Evolutionary conservation across 1,140 invertebrate species (phyloP), one percentile per base, ranked within the genome.

Genomic region (Trichoplusia ni): DNA sequence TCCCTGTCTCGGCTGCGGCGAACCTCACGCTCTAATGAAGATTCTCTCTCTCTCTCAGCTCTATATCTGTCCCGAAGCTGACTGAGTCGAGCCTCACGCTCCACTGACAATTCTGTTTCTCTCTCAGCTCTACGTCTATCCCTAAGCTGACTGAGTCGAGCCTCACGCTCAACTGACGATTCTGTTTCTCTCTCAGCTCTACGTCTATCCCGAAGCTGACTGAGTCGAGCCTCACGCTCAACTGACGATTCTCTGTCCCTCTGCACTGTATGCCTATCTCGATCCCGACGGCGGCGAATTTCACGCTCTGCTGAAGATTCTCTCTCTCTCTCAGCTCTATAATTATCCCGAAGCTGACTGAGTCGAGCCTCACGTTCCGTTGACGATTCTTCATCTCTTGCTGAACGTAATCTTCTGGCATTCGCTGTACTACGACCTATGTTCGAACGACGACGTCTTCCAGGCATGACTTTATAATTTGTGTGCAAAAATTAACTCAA

Each of bases 371-470:
- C 66, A 59, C 66, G 59, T 46, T 69, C 67, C 54, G 46, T 40
- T 53, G 47, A 64, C 38, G 61, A 60, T 69, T 69, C 67, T 59
- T 37, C 46, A 59, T 59, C 53, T 69, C 61, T 69, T 59, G 33
- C 62, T 64, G 62, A 69, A 65, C 62, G 67, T 69, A n/a, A 8
- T 61, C 56, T 64, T 61, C 18, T 64, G 56, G 62, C 56, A 49
- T 64, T 61, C 58, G 44, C 46, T 58, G 66, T 69, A 64, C 61
- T 69, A 69, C 60, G 67, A 64, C 61, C 46, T 60, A 64, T 68
- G 51, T 68, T 68, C 51, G 59, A 60, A 54, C 68, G 61, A 58
- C 58, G 58, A 62, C 42, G 56, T 63, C 58, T 71, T 65, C n/a
- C n/a, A n/a, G n/a, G n/a, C n/a, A n/a, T n/a, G n/a, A n/a, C n/a